A percentile compares a stretch with the other conserved stretches of the same genome.
Conservation (phyloP, 1,140 invertebrate species). For the Teleogryllus occipitalis region DNA sequence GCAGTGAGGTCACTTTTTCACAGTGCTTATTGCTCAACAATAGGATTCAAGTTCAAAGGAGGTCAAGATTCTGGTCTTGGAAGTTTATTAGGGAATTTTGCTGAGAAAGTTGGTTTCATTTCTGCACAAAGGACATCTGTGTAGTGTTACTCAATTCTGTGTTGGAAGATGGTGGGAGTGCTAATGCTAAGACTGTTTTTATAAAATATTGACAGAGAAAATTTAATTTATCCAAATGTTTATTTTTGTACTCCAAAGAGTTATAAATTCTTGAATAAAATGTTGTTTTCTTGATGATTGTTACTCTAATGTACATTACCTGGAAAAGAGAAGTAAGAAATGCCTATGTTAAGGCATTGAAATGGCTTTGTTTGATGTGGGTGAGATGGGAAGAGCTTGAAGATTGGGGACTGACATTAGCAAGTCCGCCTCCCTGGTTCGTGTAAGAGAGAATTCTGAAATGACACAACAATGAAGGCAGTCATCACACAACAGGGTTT, state of each 20-base stretch:
- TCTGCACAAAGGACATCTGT: conserved; percentile 39
- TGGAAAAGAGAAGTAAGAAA: too few relatives aligned
- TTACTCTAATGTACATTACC: not conserved
- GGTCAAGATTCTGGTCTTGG: conserved; percentile 36
- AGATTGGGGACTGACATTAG: too few relatives aligned
- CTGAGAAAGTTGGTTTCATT: conserved; percentile 49
- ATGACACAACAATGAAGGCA: too few relatives aligned
- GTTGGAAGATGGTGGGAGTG: too few relatives aligned
- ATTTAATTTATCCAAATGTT: not conserved
- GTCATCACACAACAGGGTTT: too few relatives aligned
- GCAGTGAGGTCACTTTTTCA: conserved; percentile 46
- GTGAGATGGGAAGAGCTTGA: too few relatives aligned
- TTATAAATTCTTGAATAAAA: not conserved
- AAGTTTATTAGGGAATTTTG: conserved; percentile 46
- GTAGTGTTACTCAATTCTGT: conserved; percentile 22
- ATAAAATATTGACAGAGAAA: not conserved
- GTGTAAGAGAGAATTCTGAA: too few relatives aligned
- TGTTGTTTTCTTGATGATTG: not conserved
- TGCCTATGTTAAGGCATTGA: too few relatives aligned
- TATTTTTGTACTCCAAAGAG: not conserved
- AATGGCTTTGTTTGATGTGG: too few relatives aligned
- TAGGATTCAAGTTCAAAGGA: conserved; percentile 45
- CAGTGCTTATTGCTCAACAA: conserved; percentile 43
- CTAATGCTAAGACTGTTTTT: not conserved
- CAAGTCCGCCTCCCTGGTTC: too few relatives aligned